A percentile compares a stretch with the other conserved stretches of the same genome.
Evolutionary conservation across 2,113 vertebrate species (phyloP).

Genomic region (Synodontis membranacea): DNA sequence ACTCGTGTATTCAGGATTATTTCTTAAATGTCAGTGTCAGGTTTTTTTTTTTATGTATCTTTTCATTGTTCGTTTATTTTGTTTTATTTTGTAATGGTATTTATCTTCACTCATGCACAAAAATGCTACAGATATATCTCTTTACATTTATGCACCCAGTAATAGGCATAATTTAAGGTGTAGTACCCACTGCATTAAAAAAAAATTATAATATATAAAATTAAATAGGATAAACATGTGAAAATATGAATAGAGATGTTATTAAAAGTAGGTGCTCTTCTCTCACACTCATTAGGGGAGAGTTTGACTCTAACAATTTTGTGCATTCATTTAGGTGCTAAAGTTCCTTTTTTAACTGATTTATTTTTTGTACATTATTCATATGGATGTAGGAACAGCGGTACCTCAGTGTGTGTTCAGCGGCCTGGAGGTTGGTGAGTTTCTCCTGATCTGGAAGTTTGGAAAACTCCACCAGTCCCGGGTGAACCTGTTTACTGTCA

Average conservation of each 20-base stretch:
- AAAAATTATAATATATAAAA: too few relatives aligned
- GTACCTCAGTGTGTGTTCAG: slow-evolving; percentile 88
- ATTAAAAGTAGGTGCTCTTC: background rate
- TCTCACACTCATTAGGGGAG: background rate
- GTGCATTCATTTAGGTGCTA: too few relatives aligned
- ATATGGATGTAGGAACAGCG: background rate
- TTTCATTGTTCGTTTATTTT: too few relatives aligned
- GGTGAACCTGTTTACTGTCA: slow-evolving; percentile 85
- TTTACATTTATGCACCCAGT: too few relatives aligned
- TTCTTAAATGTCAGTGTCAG: too few relatives aligned
- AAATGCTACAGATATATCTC: too few relatives aligned
- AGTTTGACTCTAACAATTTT: background rate
- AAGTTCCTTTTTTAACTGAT: background rate
- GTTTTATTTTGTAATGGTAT: too few relatives aligned
- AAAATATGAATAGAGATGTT: background rate
- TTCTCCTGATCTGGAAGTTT: slow-evolving; percentile 87
- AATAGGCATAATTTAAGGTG: too few relatives aligned
- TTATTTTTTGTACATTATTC: background rate
- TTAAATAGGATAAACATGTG: background rate
- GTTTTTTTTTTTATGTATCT: too few relatives aligned
- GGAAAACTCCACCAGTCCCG: slow-evolving; percentile 87
- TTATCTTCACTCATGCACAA: too few relatives aligned
- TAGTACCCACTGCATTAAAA: too few relatives aligned
- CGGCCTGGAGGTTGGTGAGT: slow-evolving; percentile 87
- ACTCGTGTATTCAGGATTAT: too few relatives aligned